Evolutionary conservation across 2,888 invertebrate species (phyloP).

Genomic region (Pantelozetes paolii): DNA sequence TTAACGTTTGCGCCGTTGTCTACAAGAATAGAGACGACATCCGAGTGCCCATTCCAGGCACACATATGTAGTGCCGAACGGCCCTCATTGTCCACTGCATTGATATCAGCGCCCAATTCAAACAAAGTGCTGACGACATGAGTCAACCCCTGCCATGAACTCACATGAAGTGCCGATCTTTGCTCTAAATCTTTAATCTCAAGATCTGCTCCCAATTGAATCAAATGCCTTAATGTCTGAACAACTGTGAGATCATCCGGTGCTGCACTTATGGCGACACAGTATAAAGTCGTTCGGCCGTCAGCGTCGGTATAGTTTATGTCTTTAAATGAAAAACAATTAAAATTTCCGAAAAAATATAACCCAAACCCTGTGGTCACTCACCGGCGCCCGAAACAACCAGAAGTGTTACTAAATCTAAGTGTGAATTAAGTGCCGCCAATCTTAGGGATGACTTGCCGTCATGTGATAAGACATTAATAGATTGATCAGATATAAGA

Average conservation of each 20-base stretch:
- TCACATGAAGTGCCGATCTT: constrained; percentile 80
- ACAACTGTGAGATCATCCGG: constrained; percentile 48
- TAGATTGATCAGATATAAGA: constrained; percentile 14
- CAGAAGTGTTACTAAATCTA: constrained; percentile 66
- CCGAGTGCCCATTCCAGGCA: constrained; percentile 88
- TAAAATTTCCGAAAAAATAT: too few species aligned
- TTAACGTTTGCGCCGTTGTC: constrained; percentile 76
- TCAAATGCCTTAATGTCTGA: constrained; percentile 48
- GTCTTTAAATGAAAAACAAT: constrained; percentile 49
- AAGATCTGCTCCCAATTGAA: constrained; percentile 62
- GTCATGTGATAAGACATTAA: constrained; percentile 77
- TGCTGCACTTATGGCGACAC: constrained; percentile 61
- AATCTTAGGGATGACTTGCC: constrained; percentile 64
- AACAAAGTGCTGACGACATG: constrained; percentile 85
- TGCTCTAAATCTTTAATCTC: constrained; percentile 87
- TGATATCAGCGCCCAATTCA: constrained; percentile 76
- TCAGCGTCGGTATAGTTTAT: constrained; percentile 84
- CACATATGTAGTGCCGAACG: constrained; percentile 89
- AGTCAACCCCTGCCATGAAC: constrained; percentile 88
- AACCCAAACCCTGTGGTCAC: too few species aligned
- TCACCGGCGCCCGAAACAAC: constrained; percentile 68
- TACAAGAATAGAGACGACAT: constrained; percentile 70
- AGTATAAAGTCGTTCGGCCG: constrained; percentile 83
- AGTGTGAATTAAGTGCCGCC: constrained; percentile 75
- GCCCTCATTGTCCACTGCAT: constrained; percentile 78